phyloP scores from a whole-genome alignment of 2,888 invertebrate species.

The Cataglyphis altisquamis region DNA sequence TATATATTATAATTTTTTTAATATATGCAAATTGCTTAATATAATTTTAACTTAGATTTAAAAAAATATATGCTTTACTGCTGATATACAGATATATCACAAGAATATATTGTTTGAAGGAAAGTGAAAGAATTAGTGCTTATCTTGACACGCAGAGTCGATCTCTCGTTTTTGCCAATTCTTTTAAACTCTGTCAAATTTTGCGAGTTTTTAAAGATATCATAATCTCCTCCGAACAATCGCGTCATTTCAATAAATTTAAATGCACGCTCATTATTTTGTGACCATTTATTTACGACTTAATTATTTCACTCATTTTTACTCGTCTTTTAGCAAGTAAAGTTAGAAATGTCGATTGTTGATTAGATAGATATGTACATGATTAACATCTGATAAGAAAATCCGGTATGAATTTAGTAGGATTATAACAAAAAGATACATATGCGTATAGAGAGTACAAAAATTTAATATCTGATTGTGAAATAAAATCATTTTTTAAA shows the following conservation, averaged over 20 bases:
- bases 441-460: not conserved
- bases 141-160: not conserved
- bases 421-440: not conserved
- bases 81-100: not conserved
- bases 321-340: not conserved
- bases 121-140: not conserved
- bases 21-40: not conserved
- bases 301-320: slow-evolving; percentile 22
- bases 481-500: not conserved
- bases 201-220: not conserved
- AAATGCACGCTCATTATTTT: slow-evolving; percentile 17
- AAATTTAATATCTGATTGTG: not conserved
- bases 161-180: not conserved
- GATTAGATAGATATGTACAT: not conserved
- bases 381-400: not conserved
- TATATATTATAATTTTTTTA: not conserved
- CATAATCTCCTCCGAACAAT: not conserved
- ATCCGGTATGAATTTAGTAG: not conserved
- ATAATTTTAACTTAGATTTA: not conserved
- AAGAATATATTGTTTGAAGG: not conserved
- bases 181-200: not conserved
- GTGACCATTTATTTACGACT: slow-evolving; percentile 2
- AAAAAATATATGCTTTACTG: not conserved
- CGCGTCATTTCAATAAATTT: slow-evolving; percentile 20
- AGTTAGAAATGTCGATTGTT: not conserved